A percentile compares a stretch with the other conserved stretches of the same genome.
phyloP scores from a whole-genome alignment of 2,113 vertebrate genomes.

The Scartelaos histophorus region DNA sequence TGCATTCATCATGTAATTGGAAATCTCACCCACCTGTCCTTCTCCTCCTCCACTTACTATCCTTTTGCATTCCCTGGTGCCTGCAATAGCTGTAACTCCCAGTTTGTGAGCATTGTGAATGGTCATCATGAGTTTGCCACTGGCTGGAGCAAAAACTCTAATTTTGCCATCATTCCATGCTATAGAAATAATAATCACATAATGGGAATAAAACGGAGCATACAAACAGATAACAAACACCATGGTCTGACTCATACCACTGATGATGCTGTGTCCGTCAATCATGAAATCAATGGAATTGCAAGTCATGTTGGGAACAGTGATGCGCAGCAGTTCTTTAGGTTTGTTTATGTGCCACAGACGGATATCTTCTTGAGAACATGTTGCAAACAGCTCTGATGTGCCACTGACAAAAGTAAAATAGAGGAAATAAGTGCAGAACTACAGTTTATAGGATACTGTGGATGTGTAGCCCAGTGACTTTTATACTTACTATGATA shows the following conservation, averaged over 20 bases:
- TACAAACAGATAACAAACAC: background rate
- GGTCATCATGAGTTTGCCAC: slow-evolving; percentile 73
- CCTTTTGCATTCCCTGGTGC: slow-evolving; percentile 80
- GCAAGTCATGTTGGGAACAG: slow-evolving; percentile 84
- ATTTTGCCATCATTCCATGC: slow-evolving; percentile 89
- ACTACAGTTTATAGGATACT: background rate
- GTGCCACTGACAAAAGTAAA: slow-evolving; percentile 73
- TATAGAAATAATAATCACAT: slow-evolving; percentile 47
- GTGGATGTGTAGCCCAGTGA: background rate
- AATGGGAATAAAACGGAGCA: background rate
- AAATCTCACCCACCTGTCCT: slow-evolving; percentile 78
- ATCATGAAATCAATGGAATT: slow-evolving; percentile 80
- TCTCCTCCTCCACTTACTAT: slow-evolving; percentile 87
- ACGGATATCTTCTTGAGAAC: slow-evolving; percentile 85
- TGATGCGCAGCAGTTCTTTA: slow-evolving; percentile 85
- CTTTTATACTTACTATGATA: slow-evolving; percentile 80
- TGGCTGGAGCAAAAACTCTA: slow-evolving; percentile 82
- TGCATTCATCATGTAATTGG: background rate
- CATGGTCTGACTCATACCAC: slow-evolving; percentile 72
- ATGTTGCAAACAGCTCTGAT: slow-evolving; percentile 87
- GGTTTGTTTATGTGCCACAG: slow-evolving; percentile 82
- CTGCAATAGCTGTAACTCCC: slow-evolving; percentile 82
- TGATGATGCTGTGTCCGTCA: slow-evolving; percentile 88
- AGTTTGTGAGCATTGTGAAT: slow-evolving; percentile 81
- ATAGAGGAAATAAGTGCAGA: background rate